Evolutionary conservation across 1,140 invertebrate genomes (phyloP).

Genomic region (Triops cancriformis): DNA sequence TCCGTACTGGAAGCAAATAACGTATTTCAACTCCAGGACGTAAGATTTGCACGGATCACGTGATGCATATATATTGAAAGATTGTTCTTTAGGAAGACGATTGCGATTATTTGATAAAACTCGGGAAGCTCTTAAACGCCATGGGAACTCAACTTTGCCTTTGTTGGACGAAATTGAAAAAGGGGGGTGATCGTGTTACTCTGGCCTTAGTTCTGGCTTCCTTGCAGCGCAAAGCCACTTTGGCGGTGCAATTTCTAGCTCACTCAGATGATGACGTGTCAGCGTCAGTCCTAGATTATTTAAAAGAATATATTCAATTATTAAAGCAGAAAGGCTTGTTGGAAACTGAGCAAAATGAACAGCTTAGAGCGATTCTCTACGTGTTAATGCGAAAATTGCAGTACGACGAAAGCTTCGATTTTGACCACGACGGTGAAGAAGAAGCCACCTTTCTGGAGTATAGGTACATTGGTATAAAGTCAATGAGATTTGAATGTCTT

Average conservation of each 20-base stretch:
- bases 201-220: constrained; percentile 38
- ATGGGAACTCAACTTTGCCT: constrained; percentile 30
- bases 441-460: constrained; percentile 48
- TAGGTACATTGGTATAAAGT: constrained; percentile 28
- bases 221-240: constrained; percentile 44
- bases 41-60: constrained; percentile 30
- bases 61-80: constrained; percentile 14
- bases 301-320: constrained; percentile 47
- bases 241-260: constrained; percentile 46
- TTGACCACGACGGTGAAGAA: constrained; percentile 49
- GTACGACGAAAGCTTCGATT: constrained; percentile 48
- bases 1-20: constrained; percentile 42
- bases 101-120: constrained; percentile 45
- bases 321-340: constrained; percentile 33
- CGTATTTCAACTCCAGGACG: constrained; percentile 38
- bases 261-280: constrained; percentile 52
- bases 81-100: constrained; percentile 41
- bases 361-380: constrained; percentile 36
- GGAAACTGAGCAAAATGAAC: constrained; percentile 33
- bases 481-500: constrained; percentile 15
- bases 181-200: constrained; percentile 37
- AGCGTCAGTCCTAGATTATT: constrained; percentile 44
- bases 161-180: constrained; percentile 37
- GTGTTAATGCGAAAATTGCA: constrained; percentile 49
- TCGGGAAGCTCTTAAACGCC: constrained; percentile 46